Evolutionary conservation across 2,888 invertebrate species (phyloP).

Genomic region (Caprella mutica): DNA sequence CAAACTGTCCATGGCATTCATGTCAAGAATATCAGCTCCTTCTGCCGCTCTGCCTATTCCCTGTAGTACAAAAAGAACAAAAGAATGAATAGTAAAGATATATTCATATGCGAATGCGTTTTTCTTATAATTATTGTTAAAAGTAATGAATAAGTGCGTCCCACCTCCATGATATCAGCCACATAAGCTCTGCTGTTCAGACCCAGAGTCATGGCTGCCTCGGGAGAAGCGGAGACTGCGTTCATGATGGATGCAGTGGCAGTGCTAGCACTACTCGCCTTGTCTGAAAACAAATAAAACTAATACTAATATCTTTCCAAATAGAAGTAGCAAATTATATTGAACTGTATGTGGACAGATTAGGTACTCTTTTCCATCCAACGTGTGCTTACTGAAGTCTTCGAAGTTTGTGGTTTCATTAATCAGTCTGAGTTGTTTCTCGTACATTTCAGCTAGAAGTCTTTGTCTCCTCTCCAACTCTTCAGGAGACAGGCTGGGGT

Average conservation of each 20-base stretch:
- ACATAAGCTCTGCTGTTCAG: not conserved
- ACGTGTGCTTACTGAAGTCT: not conserved
- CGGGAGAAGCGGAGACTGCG: not conserved
- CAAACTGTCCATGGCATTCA: not conserved
- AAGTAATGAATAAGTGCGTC: not conserved
- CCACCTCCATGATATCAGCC: conserved; percentile 10
- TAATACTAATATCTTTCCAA: too few species aligned
- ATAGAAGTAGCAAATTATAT: too few species aligned
- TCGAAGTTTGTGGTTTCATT: conserved; percentile 2
- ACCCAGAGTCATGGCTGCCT: conserved; percentile 8
- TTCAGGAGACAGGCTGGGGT: not conserved
- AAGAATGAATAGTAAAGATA: too few species aligned
- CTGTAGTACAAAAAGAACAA: too few species aligned
- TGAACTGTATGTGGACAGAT: too few species aligned
- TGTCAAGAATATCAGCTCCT: conserved; percentile 3
- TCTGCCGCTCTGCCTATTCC: too few species aligned
- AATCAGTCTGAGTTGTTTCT: not conserved
- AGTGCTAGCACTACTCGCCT: too few species aligned
- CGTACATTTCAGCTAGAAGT: not conserved
- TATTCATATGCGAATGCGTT: too few species aligned
- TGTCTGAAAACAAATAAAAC: too few species aligned
- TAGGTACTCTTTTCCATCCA: too few species aligned
- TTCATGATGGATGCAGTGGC: conserved; percentile 10
- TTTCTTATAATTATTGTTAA: too few species aligned
- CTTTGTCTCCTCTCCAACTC: not conserved